phyloP scores from a whole-genome alignment of 1,140 invertebrate species.

The Phthorimaea operculella region DNA sequence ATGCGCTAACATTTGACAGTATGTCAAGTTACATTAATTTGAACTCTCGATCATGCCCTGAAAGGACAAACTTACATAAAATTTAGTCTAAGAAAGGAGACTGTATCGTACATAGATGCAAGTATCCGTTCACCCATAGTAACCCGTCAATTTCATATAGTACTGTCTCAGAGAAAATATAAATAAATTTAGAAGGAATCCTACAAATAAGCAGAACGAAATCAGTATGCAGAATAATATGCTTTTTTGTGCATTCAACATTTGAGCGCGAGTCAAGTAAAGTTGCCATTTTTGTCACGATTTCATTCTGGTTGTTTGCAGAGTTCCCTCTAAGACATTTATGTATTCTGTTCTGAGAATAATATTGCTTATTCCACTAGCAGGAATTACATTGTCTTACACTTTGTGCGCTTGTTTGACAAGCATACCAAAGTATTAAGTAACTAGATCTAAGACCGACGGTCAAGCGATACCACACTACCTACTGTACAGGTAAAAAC shows the following conservation, averaged over 20 bases:
- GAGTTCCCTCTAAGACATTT: not conserved
- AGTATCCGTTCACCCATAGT: not conserved
- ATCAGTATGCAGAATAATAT: no score
- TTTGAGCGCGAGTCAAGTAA: no score
- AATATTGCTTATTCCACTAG: slow-evolving; percentile 38
- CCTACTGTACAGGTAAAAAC: slow-evolving; percentile 30
- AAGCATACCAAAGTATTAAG: slow-evolving; percentile 50
- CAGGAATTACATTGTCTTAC: slow-evolving; percentile 27
- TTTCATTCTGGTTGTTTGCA: no score
- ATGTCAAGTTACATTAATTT: slow-evolving; percentile 1
- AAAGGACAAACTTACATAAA: slow-evolving; percentile 1
- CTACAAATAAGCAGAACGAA: no score
- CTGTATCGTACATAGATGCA: not conserved
- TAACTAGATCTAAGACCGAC: slow-evolving; percentile 21
- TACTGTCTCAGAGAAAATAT: not conserved
- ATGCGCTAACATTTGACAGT: not conserved
- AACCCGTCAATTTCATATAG: not conserved
- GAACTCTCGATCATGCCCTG: slow-evolving; percentile 1
- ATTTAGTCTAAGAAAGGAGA: slow-evolving; percentile 3
- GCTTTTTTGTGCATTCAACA: no score
- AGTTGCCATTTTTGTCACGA: no score
- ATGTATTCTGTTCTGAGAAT: slow-evolving; percentile 1
- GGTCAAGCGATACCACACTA: slow-evolving; percentile 20
- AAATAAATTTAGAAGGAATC: no score
- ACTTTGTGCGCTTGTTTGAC: slow-evolving; percentile 61